Evolutionary conservation across 2,113 vertebrate genomes (phyloP), one percentile per base, ranked within the genome.

Genomic region (Sebastes fasciatus): DNA sequence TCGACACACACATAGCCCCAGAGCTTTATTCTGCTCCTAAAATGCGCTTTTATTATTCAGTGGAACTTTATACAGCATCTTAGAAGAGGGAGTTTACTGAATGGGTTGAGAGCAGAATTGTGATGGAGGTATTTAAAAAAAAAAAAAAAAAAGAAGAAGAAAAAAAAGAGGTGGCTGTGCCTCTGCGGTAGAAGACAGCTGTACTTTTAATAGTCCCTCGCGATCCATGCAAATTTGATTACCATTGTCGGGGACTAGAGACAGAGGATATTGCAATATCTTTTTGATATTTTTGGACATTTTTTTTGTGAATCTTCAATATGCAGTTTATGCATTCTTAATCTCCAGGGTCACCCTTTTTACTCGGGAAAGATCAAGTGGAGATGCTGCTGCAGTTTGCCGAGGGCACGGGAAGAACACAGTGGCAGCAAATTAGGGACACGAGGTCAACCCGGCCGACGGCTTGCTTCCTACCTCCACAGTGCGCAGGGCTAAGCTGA

Each of bases 401-500:
- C 88, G 49, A 74, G 82, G 82, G 62, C 57, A 61, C 66, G 74
- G 67, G 65, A 74, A 60, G 67, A 79, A 69, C 76, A 80, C 84
- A 92, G 92, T 93, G 94, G 92, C 79, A 91, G 90, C 88, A 89
- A 89, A 94, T 92, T 57, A 77, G 74, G 83, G 52, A 82, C 60
- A 68, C 78, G 74, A 67, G 90, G 86, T 76, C 85, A 70, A 57
- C 89, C 89, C 82, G 87, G 86, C 93, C 89, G 78, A 92, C 65
- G 88, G 89, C 54, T 94, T 94, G 95, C 93, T 92, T n/a, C 40
- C 34, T 7, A 45, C 70, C 74, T 34, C 71, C 71, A 68, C 93
- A 91, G 94, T 75, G 89, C 86, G 92, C 89, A 78, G 75, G 94
- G 94, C 95, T 95, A 75, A 94, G 93, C 96, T 95, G 94, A 96